Percentiles rank a stretch among this genome's conserved stretches.
phyloP scores from a whole-genome alignment of 2,797 vertebrate species.

The Syngnathus rostellatus region DNA sequence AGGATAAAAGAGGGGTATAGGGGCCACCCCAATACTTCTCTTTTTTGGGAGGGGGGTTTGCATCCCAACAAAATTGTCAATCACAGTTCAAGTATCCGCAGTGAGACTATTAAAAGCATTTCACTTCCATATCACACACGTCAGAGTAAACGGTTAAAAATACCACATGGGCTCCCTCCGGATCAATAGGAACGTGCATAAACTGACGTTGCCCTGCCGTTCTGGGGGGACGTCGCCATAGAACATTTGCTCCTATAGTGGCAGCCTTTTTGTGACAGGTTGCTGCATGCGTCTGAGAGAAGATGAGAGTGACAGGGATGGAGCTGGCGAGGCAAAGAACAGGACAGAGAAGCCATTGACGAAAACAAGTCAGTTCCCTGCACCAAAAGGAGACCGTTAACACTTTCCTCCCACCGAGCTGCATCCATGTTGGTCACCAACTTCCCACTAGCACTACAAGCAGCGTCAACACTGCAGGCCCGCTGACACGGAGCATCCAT shows the following conservation, averaged over 20 bases:
- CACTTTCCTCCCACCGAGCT: constrained; percentile 28
- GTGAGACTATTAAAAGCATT: not conserved
- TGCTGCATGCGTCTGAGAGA: not conserved
- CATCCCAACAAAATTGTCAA: not conserved
- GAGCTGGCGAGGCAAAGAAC: constrained; percentile 14
- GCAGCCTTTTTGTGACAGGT: not conserved
- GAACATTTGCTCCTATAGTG: not conserved
- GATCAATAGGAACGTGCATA: not conserved
- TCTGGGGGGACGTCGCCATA: no score
- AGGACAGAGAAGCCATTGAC: constrained; percentile 63
- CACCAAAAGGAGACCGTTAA: constrained; percentile 43
- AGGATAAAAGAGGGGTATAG: not conserved
- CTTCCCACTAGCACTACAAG: constrained; percentile 20
- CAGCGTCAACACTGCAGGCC: constrained; percentile 26
- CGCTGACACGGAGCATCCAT: constrained; percentile 36
- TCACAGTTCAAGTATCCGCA: no score
- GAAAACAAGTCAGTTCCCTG: constrained; percentile 33
- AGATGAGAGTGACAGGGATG: constrained; percentile 28
- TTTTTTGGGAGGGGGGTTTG: no score
- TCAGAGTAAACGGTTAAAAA: not conserved
- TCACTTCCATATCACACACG: constrained; percentile 21
- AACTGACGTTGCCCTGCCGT: no score
- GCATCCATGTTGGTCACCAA: constrained; percentile 14
- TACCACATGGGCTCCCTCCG: not conserved
- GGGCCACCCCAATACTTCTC: not conserved